Base-by-base conservation (phyloP, 2,113 vertebrate species). In the Manacus vitellinus region DNA sequence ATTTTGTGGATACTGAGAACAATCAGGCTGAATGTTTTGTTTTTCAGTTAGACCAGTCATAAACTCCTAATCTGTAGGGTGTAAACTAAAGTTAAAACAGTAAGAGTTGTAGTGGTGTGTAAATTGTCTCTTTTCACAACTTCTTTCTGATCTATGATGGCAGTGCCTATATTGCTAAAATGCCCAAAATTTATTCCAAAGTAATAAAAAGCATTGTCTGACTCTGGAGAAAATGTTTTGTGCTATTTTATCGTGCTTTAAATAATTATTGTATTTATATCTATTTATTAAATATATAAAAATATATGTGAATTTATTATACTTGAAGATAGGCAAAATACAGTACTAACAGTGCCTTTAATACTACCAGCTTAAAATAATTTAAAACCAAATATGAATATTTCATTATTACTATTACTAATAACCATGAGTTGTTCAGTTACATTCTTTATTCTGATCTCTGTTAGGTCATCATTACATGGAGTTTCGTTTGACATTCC, bases 401-500 rank as follows among this genome's bases (percentile, higher is more conserved):
- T 58, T 68, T 92, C 3, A 20, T 49, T 35, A 2, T 49, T 74
- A 61, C 31, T 92, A 24, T 58, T 74, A 54, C 31, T 55, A 44
- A 62, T 89, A 37, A 25, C 24, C 23, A 12, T 28, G 6, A 65
- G 15, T 80, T 89, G 14, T 66, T 94, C 55, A 82, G 65, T 72
- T 51, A 27, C 22, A 94, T 95, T 86, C 37, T 97, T 86, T 72
- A 37, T 92, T 97, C 78, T 92, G n/a, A 71, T 92, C 59, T 47
- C 70, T 63, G 12, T 70, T 83, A 99, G 99, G 93, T 99, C 99
- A 46, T 99, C 99, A 14, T 95, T 99, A 47, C 99, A 99, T 62
- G 99, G 99, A 71, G 99, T 99, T 85, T 99, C 99, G 3, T 99
- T 99, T 97, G 99, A 99, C 95, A 99, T 99, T 94, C 99, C 99